Evolutionary conservation across 1,140 invertebrate genomes (phyloP), one percentile per base, ranked within the genome.

Genomic region (Hyphantria cunea): DNA sequence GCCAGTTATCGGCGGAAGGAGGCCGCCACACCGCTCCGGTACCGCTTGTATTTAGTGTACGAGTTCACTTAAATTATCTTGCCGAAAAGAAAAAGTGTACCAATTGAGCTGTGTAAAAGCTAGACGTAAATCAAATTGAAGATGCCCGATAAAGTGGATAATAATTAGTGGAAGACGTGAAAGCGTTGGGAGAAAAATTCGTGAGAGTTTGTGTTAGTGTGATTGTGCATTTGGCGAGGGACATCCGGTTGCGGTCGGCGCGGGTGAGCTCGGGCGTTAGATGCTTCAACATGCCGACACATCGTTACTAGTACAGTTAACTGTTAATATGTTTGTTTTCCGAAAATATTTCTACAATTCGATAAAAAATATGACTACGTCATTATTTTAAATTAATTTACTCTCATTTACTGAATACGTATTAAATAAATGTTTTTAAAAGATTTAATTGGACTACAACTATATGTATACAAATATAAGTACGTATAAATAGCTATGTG

Each of bases 131-230:
- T 90, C 88, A 89, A 90, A 90, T 89, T 90, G 85, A 88, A 90
- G 88, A 89, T 90, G 87, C 78, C 80, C 88, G 88, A 90, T 90
- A 89, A 87, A 90, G 88, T 90, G 86, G 87, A 85, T 90, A 90
- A 89, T 90, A 90, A 90, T 90, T 90, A 90, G 86, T 86, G 86
- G 88, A 84, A 88, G 86, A 82, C 76, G 88, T 86, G 88, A 90
- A 90, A 90, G 88, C 72, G 86, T 89, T 88, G 87, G 84, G 87
- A 90, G 88, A 85, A 89, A 90, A 90, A 89, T 89, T 89, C 84
- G 86, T 90, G 84, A 89, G 86, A 90, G 86, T 82, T 85, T 80
- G 78, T 81, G 81, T 85, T 88, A 86, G 78, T 90, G 81, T 88
- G 86, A 89, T 89, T 90, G 87, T 90, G 84, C 81, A 90, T 87